A percentile compares a stretch with the other conserved stretches of the same genome.
Conservation (phyloP, 2,888 invertebrate species). For the Cataglyphis livida region DNA sequence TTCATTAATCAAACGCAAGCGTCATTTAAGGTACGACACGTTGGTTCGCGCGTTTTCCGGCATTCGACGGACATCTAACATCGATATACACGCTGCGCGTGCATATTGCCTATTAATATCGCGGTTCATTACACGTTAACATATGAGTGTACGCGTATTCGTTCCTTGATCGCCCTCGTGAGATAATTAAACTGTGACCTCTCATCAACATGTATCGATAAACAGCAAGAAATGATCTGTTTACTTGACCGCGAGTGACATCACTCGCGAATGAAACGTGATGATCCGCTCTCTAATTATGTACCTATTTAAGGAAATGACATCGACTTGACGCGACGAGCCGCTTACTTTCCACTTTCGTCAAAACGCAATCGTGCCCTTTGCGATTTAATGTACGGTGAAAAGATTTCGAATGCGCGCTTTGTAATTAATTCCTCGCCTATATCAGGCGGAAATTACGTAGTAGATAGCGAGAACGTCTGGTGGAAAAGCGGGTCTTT, state of each 20-base stretch:
- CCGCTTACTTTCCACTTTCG: constrained; percentile 30
- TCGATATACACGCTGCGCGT: constrained; percentile 15
- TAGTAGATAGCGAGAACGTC: constrained; percentile 17
- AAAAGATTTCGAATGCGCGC: not conserved
- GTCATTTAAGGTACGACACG: constrained; percentile 41
- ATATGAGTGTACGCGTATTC: not conserved
- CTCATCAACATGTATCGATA: constrained; percentile 17
- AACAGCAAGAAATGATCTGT: not conserved
- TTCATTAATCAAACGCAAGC: constrained; percentile 49
- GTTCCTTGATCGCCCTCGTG: not conserved
- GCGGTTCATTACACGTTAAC: not conserved
- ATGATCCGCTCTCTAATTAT: constrained; percentile 53
- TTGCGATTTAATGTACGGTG: not conserved
- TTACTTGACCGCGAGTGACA: constrained; percentile 12
- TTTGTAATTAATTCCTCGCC: constrained; percentile 29
- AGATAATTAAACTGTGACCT: constrained; percentile 36
- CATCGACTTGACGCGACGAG: not conserved
- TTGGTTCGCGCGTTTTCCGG: constrained; percentile 42
- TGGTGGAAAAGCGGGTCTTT: constrained; percentile 22
- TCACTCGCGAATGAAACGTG: constrained; percentile 25
- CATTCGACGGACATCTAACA: constrained; percentile 47
- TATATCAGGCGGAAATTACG: constrained; percentile 36
- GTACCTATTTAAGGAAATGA: constrained; percentile 46
- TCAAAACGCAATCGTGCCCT: constrained; percentile 22
- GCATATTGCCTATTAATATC: constrained; percentile 35